These are phyloP conservation scores for Schizaphis graminum DNA, from an alignment of 2,888 invertebrate genomes.

Conservation along the genomic window DNA sequence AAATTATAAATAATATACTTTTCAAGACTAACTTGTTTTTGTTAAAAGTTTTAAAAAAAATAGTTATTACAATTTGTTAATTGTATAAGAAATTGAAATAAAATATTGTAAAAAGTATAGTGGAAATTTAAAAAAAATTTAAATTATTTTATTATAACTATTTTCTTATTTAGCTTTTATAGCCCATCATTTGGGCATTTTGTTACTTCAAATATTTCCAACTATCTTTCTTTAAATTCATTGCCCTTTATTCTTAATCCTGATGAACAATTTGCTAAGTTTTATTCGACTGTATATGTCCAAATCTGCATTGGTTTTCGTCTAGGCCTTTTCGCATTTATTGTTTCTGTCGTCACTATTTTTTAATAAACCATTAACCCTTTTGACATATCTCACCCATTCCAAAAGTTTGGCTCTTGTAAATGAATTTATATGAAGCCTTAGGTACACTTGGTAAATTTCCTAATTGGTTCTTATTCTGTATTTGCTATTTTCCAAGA, in stretches of 20 bases:
- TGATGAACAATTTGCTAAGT: neutral
- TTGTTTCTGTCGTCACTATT: neutral
- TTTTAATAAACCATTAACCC: slow-evolving; percentile 9
- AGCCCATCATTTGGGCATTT: neutral
- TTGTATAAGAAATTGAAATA: too few species aligned
- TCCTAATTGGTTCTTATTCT: too few species aligned
- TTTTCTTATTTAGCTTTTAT: neutral
- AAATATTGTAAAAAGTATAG: too few species aligned
- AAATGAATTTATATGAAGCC: neutral
- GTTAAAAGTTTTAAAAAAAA: too few species aligned
- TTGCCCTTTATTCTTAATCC: neutral
- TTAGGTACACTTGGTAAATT: too few species aligned
- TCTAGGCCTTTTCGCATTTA: neutral
- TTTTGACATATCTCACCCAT: neutral
- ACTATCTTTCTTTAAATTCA: neutral
- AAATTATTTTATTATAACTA: too few species aligned
- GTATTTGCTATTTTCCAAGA: too few species aligned
- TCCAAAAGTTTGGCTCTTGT: neutral
- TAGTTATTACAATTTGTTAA: too few species aligned
- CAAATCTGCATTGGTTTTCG: neutral
- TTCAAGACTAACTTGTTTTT: too few species aligned
- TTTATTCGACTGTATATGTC: neutral
- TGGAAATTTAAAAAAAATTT: too few species aligned
- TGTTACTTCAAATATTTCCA: neutral
- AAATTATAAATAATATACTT: neutral